These are phyloP conservation scores for Takifugu flavidus DNA, from an alignment of 2,113 vertebrate genomes.

Conservation along the genomic window DNA sequence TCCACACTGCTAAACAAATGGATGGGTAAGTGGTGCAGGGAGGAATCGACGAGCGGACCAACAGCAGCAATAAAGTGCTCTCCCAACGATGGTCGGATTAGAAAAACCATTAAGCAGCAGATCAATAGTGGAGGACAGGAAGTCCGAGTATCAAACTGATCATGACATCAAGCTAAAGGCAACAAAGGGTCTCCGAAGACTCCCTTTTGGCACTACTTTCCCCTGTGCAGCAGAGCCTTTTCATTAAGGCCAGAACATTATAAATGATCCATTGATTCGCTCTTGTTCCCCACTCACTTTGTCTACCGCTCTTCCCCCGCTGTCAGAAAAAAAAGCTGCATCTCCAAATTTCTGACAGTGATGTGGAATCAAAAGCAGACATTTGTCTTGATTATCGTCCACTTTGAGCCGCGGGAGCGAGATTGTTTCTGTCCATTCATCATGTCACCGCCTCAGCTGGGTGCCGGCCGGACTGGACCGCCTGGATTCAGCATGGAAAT, in stretches of 20 bases:
- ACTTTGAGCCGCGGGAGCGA: conserved; percentile 42
- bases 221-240: conserved; percentile 48
- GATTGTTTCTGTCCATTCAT: conserved; percentile 48
- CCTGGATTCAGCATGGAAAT: background rate
- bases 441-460: conserved; percentile 28
- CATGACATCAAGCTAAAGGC: conserved; percentile 59
- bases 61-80: conserved; percentile 46
- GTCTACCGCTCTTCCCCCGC: conserved; percentile 11
- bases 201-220: conserved; percentile 55
- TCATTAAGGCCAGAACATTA: conserved; percentile 65
- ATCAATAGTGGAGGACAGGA: conserved; percentile 62
- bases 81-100: conserved; percentile 49
- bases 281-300: conserved; percentile 20
- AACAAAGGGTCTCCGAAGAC: conserved; percentile 44
- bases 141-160: conserved; percentile 60
- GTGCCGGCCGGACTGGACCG: background rate
- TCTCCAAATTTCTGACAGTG: conserved; percentile 33
- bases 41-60: conserved; percentile 25
- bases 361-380: conserved; percentile 49
- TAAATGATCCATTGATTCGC: conserved; percentile 63
- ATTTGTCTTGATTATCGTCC: conserved; percentile 64
- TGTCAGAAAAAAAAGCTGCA: conserved; percentile 19
- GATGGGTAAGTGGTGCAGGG: conserved; percentile 35
- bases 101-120: conserved; percentile 51
- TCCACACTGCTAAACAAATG: background rate